Conservation (phyloP, 2,888 invertebrate genomes). For the Willowsia nigromaculata region DNA sequence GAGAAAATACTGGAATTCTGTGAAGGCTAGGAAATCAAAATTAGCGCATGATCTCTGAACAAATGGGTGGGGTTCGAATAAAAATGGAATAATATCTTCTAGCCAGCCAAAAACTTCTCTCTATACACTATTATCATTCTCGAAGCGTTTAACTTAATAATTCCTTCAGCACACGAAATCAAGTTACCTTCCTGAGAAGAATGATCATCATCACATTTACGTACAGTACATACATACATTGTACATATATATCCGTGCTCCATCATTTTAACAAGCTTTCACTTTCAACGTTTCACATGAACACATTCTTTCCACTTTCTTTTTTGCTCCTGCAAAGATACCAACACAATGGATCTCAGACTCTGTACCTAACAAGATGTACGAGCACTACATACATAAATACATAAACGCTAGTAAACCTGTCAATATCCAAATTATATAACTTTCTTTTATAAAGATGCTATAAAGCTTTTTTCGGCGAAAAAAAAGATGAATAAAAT, state of each 20-base stretch:
- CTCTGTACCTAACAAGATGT: too few species aligned
- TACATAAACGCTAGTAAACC: too few species aligned
- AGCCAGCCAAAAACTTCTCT: slow-evolving; percentile 9
- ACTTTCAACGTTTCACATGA: slow-evolving; percentile 4
- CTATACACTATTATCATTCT: not conserved
- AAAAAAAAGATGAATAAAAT: slow-evolving; percentile 6
- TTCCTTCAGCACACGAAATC: slow-evolving; percentile 14
- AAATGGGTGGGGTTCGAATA: slow-evolving; percentile 76
- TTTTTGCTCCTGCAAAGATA: not conserved
- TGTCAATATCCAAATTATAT: not conserved
- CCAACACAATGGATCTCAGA: not conserved
- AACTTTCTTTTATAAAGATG: not conserved
- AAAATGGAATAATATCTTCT: slow-evolving; percentile 4
- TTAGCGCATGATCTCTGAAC: slow-evolving; percentile 76
- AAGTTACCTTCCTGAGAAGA: not conserved
- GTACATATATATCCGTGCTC: not conserved
- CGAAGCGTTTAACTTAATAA: slow-evolving; percentile 30
- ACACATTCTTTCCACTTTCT: not conserved
- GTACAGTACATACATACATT: not conserved
- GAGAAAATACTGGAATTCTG: too few species aligned
- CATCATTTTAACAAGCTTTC: slow-evolving; percentile 30
- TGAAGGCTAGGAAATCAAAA: too few species aligned
- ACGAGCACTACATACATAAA: too few species aligned
- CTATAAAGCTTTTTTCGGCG: not conserved
- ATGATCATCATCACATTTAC: not conserved